Conservation (phyloP, 2,797 vertebrate species). For the Eutrigla gurnardus region DNA sequence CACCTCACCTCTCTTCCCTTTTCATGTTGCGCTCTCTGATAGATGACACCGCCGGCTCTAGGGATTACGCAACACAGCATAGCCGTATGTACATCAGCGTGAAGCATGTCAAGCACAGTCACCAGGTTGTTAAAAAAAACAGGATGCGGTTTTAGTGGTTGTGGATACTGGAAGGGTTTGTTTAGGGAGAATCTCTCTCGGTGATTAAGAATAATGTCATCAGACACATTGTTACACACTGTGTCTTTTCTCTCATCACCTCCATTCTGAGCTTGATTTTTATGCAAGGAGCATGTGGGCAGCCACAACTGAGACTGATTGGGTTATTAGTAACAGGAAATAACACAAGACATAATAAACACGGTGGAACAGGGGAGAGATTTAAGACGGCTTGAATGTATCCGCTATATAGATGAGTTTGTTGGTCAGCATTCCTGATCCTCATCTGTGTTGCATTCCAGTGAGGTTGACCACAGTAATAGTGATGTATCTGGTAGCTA, state of each 20-base stretch:
- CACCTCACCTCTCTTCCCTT: constrained; percentile 42
- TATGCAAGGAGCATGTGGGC: constrained; percentile 24
- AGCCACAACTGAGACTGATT: constrained; percentile 40
- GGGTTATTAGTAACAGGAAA: constrained; percentile 61
- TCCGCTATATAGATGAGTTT: constrained; percentile 10
- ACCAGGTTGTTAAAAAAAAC: constrained; percentile 66
- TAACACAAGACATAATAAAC: constrained; percentile 54
- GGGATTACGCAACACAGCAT: constrained; percentile 43
- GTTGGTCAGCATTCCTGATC: constrained; percentile 16
- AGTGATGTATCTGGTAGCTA: constrained; percentile 5
- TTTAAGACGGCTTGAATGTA: constrained; percentile 30
- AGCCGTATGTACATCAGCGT: constrained; percentile 8
- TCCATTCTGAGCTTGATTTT: constrained; percentile 45
- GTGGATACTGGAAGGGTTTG: constrained; percentile 45
- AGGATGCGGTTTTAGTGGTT: constrained; percentile 67
- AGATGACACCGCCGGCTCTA: constrained; percentile 31
- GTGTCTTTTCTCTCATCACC: constrained; percentile 57
- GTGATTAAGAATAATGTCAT: constrained; percentile 72
- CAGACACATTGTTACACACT: constrained; percentile 41
- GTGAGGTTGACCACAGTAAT: constrained; percentile 26
- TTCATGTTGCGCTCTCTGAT: constrained; percentile 42
- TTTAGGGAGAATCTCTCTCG: constrained; percentile 61
- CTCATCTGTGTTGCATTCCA: constrained; percentile 17
- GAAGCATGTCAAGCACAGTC: constrained; percentile 49
- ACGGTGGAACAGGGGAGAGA: constrained; percentile 19